Evolutionary conservation across 2,888 invertebrate genomes (phyloP).

Genomic region (Nephrotoma flavescens): DNA sequence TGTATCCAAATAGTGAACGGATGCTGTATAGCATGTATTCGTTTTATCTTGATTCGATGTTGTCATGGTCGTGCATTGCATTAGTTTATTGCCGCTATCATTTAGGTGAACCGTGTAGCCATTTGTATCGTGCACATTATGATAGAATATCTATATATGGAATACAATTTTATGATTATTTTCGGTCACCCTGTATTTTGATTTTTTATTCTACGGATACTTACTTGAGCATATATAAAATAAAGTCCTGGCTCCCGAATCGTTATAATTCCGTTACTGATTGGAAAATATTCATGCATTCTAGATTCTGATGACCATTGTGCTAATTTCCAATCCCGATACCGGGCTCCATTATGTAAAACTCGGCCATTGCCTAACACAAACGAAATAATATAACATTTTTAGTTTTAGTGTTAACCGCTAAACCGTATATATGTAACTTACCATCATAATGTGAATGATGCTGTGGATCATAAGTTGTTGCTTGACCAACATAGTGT

Average conservation of each 20-base stretch:
- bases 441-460: constrained; percentile 45
- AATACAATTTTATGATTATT: background rate
- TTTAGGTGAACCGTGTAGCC: constrained; percentile 57
- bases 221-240: constrained; percentile 56
- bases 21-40: constrained; percentile 54
- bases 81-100: constrained; percentile 35
- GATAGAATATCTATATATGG: constrained; percentile 50
- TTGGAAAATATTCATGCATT: constrained; percentile 43
- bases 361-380: constrained; percentile 47
- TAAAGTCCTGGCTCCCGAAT: constrained; percentile 59
- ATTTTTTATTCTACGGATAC: background rate
- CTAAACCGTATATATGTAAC: background rate
- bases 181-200: background rate
- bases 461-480: constrained; percentile 37
- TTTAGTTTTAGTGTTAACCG: background rate
- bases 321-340: constrained; percentile 50
- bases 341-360: constrained; percentile 44
- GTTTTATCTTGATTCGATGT: constrained; percentile 44
- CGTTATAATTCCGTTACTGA: constrained; percentile 47
- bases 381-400: constrained; percentile 3
- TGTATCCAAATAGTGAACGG: constrained; percentile 34
- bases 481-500: constrained; percentile 48
- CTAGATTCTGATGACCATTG: constrained; percentile 46
- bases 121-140: constrained; percentile 60
- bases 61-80: constrained; percentile 60